phyloP scores from a whole-genome alignment of 2,797 vertebrate genomes.

The Mallotus villosus region DNA sequence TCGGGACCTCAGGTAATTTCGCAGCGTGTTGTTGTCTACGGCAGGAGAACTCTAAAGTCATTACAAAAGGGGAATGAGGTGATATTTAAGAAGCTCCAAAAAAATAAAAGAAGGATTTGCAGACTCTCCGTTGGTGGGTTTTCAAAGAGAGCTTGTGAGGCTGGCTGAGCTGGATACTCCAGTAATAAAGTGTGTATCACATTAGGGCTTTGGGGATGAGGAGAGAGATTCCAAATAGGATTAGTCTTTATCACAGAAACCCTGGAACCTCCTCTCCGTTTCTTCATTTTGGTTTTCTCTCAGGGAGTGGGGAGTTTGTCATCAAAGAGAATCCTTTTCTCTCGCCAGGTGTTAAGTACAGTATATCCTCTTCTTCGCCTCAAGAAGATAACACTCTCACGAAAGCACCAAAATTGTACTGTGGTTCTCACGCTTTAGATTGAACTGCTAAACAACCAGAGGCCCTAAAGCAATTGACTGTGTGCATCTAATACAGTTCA shows the following conservation, averaged over 20 bases:
- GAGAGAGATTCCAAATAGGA: slow-evolving; percentile 50
- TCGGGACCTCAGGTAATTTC: slow-evolving; percentile 33
- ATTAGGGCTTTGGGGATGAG: slow-evolving; percentile 58
- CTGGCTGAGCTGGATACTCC: slow-evolving; percentile 27
- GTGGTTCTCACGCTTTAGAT: slow-evolving; percentile 8
- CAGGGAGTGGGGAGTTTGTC: slow-evolving; percentile 36
- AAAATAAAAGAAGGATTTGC: slow-evolving; percentile 30
- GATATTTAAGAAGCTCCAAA: not conserved
- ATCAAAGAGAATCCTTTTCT: slow-evolving; percentile 23
- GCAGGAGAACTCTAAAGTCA: slow-evolving; percentile 19
- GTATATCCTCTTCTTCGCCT: slow-evolving; percentile 22
- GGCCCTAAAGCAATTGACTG: slow-evolving; percentile 36
- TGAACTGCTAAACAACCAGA: slow-evolving; percentile 28
- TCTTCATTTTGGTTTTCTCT: slow-evolving; percentile 43
- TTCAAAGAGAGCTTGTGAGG: slow-evolving; percentile 30
- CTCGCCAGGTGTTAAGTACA: slow-evolving; percentile 33
- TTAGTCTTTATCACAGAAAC: slow-evolving; percentile 58
- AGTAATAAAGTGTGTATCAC: slow-evolving; percentile 63
- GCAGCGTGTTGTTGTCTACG: slow-evolving; percentile 14
- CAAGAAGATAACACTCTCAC: slow-evolving; percentile 38
- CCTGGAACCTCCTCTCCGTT: slow-evolving; percentile 37
- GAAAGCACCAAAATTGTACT: slow-evolving; percentile 18
- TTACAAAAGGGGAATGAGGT: slow-evolving; percentile 8
- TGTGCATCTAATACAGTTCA: slow-evolving; percentile 35
- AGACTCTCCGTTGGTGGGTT: slow-evolving; percentile 32